A percentile compares a stretch with the other conserved stretches of the same genome.
These are phyloP conservation scores for Dermolepida albohirtum DNA, from an alignment of 2,888 invertebrate genomes.

Conservation along the genomic window DNA sequence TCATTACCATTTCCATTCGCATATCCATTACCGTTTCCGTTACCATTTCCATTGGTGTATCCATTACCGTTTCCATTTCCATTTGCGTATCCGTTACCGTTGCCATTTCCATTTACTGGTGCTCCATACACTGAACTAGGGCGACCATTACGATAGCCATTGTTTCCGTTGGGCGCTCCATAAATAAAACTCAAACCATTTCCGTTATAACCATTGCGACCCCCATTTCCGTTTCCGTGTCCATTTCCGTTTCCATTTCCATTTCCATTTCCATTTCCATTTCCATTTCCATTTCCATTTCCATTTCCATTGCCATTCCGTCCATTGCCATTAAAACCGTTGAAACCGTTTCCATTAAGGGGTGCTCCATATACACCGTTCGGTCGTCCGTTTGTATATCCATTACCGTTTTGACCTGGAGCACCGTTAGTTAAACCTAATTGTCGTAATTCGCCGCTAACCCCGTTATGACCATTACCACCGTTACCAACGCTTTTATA, in stretches of 20 bases:
- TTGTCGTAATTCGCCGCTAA: neutral
- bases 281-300: constrained; percentile 50
- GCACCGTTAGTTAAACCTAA: constrained; percentile 2
- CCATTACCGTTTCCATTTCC: constrained; percentile 50
- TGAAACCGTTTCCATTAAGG: constrained; percentile 51
- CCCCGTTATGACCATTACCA: constrained; percentile 52
- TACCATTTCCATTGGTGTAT: constrained; percentile 57
- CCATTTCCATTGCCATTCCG: constrained; percentile 54
- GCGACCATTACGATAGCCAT: constrained; percentile 48
- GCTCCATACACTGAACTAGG: constrained; percentile 42
- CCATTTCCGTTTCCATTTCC: constrained; percentile 48
- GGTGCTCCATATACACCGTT: constrained; percentile 49
- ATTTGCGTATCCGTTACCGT: constrained; percentile 48
- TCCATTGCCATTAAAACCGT: constrained; percentile 56
- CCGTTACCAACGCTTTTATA: constrained; percentile 43
- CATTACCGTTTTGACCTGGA: constrained; percentile 54
- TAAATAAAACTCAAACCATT: neutral
- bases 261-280: constrained; percentile 57
- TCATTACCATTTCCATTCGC: constrained; percentile 45
- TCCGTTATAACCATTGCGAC: constrained; percentile 51
- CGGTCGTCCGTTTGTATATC: constrained; percentile 53
- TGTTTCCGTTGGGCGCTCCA: constrained; percentile 50
- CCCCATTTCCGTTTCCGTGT: constrained; percentile 44
- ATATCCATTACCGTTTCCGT: constrained; percentile 49
- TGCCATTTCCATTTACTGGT: constrained; percentile 44